phyloP scores from a whole-genome alignment of 1,140 invertebrate genomes.

The Pemphigus obesinymphae region DNA sequence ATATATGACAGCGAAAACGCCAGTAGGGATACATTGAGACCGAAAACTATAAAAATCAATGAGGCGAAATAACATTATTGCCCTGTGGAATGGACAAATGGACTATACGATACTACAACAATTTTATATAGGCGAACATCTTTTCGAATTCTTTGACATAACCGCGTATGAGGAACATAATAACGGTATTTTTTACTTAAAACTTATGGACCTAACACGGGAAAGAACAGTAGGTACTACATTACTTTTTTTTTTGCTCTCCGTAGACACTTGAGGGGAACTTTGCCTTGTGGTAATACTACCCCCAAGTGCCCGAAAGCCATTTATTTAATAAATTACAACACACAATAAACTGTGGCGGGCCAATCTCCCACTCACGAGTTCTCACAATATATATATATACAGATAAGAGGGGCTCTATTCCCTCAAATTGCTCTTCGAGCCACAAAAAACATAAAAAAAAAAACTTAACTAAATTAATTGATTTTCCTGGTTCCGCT shows the following conservation, averaged over 20 bases:
- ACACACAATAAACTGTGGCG: background rate
- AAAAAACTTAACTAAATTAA: background rate
- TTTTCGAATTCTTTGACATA: too few species aligned
- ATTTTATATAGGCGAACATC: too few species aligned
- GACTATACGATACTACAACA: too few species aligned
- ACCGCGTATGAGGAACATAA: too few species aligned
- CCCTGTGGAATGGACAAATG: too few species aligned
- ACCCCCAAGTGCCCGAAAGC: background rate
- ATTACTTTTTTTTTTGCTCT: slow-evolving; percentile 10
- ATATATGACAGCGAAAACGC: too few species aligned
- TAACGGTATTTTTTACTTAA: too few species aligned
- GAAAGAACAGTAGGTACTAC: too few species aligned
- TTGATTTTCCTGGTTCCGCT: background rate
- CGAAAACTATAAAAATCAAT: too few species aligned
- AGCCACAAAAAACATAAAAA: background rate
- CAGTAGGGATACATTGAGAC: too few species aligned
- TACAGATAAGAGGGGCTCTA: background rate
- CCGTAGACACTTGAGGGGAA: background rate
- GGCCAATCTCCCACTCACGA: slow-evolving; percentile 17
- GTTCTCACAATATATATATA: background rate
- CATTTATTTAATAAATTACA: background rate
- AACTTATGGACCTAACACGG: too few species aligned
- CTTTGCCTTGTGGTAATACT: slow-evolving; percentile 22
- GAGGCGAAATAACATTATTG: too few species aligned
- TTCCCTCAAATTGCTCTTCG: background rate